Evolutionary conservation across 2,888 invertebrate species (phyloP).

Genomic region (Philopedon plagiatum): DNA sequence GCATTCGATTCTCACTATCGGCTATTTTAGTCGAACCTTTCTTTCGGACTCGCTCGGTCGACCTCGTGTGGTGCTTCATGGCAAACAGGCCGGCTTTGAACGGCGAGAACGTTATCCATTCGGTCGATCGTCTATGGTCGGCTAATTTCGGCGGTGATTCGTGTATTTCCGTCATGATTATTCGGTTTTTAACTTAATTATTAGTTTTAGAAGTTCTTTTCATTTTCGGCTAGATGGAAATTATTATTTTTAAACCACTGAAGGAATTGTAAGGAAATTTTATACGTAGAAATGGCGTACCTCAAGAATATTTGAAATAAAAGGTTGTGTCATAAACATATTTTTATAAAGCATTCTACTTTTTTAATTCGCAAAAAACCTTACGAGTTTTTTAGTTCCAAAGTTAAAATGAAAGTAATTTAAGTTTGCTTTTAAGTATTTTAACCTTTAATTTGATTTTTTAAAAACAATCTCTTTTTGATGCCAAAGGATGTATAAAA

Average conservation of each 20-base stretch:
- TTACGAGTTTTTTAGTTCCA: too few relatives aligned
- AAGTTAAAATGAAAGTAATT: too few relatives aligned
- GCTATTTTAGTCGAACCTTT: conserved; percentile 49
- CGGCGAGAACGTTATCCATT: conserved; percentile 74
- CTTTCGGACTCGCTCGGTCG: conserved; percentile 60
- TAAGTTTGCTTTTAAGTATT: too few relatives aligned
- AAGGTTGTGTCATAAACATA: too few relatives aligned
- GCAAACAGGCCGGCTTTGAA: conserved; percentile 73
- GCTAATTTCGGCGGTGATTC: conserved; percentile 9
- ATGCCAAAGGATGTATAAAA: too few relatives aligned
- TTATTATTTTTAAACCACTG: background rate
- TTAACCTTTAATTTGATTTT: too few relatives aligned
- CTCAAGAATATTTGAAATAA: background rate
- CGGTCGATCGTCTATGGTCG: conserved; percentile 60
- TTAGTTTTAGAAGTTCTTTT: background rate
- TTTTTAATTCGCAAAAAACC: too few relatives aligned
- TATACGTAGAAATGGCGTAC: background rate
- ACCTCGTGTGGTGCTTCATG: conserved; percentile 68
- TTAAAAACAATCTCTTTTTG: too few relatives aligned
- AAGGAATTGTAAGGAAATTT: background rate
- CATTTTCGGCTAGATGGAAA: background rate
- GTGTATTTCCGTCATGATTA: conserved; percentile 22
- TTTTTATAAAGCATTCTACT: too few relatives aligned
- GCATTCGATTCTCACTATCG: conserved; percentile 38
- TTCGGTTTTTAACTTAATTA: background rate